Conservation (phyloP, 1,140 invertebrate species). For the Gryon sp. region DNA sequence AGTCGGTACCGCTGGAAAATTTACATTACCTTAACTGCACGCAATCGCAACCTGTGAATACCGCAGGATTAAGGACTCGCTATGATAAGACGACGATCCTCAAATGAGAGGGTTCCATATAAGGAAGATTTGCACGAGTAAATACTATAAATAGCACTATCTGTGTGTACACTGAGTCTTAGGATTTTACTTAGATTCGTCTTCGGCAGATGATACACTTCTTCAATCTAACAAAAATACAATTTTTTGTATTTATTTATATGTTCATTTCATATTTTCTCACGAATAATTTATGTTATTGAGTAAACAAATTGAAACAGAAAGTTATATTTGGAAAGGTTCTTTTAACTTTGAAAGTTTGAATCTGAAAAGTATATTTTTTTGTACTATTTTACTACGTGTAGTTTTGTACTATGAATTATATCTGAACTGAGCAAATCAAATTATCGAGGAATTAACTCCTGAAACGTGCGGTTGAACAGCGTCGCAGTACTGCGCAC, state of each 20-base stretch:
- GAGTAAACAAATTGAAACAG: too few species aligned
- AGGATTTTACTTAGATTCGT: constrained; percentile 16
- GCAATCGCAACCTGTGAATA: constrained; percentile 63
- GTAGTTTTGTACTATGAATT: too few species aligned
- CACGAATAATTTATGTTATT: too few species aligned
- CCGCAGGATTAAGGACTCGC: constrained; percentile 66
- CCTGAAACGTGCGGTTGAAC: constrained; percentile 20
- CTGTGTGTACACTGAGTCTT: constrained; percentile 7
- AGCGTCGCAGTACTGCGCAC: constrained; percentile 9
- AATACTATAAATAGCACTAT: constrained; percentile 66
- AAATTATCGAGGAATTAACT: constrained; percentile 21
- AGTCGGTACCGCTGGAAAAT: constrained; percentile 63
- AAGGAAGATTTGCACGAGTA: constrained; percentile 63
- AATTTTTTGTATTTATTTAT: too few species aligned
- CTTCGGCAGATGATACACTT: neutral
- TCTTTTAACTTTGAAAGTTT: too few species aligned
- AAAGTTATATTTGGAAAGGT: too few species aligned
- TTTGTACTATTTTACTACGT: too few species aligned
- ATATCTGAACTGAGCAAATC: neutral
- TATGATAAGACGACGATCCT: constrained; percentile 58
- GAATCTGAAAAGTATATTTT: too few species aligned
- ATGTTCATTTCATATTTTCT: too few species aligned
- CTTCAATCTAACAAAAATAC: neutral
- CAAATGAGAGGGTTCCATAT: constrained; percentile 51
- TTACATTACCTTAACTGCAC: constrained; percentile 70